Conservation (phyloP, 2,113 vertebrate genomes). For the Ptilonorhynchus violaceus region DNA sequence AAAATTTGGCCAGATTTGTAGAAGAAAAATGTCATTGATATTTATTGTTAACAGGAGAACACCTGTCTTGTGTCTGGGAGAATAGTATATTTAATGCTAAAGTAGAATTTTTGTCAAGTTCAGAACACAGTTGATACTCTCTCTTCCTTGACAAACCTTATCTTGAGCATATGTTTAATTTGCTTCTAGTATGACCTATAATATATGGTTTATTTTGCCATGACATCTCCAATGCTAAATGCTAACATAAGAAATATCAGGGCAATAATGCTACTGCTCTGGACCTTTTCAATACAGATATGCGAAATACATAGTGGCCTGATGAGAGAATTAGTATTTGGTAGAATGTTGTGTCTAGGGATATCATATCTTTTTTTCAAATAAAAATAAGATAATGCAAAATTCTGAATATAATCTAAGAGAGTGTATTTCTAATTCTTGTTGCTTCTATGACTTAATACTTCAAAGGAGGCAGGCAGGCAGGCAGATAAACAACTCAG, state of each 20-base stretch:
- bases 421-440: not conserved
- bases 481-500: not conserved
- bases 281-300: not conserved
- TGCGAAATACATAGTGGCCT: not conserved
- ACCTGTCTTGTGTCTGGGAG: not conserved
- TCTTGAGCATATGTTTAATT: not conserved
- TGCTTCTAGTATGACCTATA: not conserved
- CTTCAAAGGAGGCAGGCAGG: not conserved
- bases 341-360: not conserved
- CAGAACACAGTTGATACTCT: fast-evolving
- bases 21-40: not conserved
- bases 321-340: not conserved
- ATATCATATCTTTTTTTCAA: not conserved
- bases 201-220: not conserved
- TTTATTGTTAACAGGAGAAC: not conserved
- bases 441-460: not conserved
- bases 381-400: not conserved
- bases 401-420: not conserved
- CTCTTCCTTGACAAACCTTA: not conserved
- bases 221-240: not conserved
- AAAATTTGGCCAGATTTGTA: not conserved
- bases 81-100: not conserved
- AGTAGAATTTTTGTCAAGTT: not conserved
- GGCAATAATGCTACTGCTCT: not conserved
- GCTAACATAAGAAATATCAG: not conserved